A percentile compares a stretch with the other conserved stretches of the same genome.
Evolutionary conservation across 2,113 vertebrate species (phyloP).

Genomic region (human): GRCh38 chr6:42508001-42508500

Average conservation of each 20-base stretch:
- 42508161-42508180: conserved; percentile 67
- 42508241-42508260: conserved; percentile 73
- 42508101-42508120: conserved; percentile 60
- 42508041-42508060: conserved; percentile 64
- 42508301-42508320: conserved; percentile 33
- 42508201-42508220: conserved; percentile 71
- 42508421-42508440: neutral
- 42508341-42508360: neutral
- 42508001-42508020: conserved; percentile 52
- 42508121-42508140: conserved; percentile 46
- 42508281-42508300: neutral
- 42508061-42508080: conserved; percentile 44
- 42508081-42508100: conserved; percentile 44
- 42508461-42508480: neutral
- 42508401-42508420: neutral
- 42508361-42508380: conserved; percentile 21
- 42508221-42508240: conserved; percentile 70
- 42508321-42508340: neutral
- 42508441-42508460: neutral
- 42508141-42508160: conserved; percentile 60
- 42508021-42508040: conserved; percentile 51
- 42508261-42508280: conserved; percentile 59
- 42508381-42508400: neutral
- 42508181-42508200: conserved; percentile 60
- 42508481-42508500: neutral